Evolutionary conservation across 1,140 invertebrate species (phyloP).

Genomic region (Drosophila repletoides): DNA sequence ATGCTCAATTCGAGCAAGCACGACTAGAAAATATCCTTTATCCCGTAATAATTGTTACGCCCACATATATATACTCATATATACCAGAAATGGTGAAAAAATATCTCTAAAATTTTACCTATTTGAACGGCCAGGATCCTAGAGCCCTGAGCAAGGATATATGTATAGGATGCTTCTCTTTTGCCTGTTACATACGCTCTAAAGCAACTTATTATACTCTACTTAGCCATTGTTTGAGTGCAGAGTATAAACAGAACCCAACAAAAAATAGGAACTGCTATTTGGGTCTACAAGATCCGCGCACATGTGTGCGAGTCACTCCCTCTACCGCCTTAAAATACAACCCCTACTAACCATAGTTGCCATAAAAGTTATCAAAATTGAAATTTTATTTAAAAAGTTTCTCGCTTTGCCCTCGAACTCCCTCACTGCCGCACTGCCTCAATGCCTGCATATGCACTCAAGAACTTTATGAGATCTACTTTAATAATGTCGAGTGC

Average conservation of each 20-base stretch:
- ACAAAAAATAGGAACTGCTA: too few relatives aligned
- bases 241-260: too few relatives aligned
- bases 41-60: too few relatives aligned
- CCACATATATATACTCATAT: not conserved
- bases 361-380: conserved; percentile 70
- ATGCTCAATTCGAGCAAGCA: conserved; percentile 24
- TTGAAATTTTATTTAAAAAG: conserved; percentile 67
- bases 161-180: too few relatives aligned
- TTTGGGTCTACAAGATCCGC: too few relatives aligned
- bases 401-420: conserved; percentile 34
- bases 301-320: conserved; percentile 11
- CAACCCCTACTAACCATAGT: conserved; percentile 3
- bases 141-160: too few relatives aligned
- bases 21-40: too few relatives aligned
- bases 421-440: not conserved
- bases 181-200: too few relatives aligned
- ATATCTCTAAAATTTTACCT: conserved; percentile 4
- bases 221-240: too few relatives aligned
- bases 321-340: not conserved
- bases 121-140: too few relatives aligned
- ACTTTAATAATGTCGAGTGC: conserved; percentile 80
- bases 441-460: conserved; percentile 48
- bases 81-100: not conserved
- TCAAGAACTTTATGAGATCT: conserved; percentile 73
- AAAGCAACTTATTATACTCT: too few relatives aligned